These are phyloP conservation scores for Coracias cyanogaster DNA, from an alignment of 2,797 vertebrate species.

Conservation along the genomic window DNA sequence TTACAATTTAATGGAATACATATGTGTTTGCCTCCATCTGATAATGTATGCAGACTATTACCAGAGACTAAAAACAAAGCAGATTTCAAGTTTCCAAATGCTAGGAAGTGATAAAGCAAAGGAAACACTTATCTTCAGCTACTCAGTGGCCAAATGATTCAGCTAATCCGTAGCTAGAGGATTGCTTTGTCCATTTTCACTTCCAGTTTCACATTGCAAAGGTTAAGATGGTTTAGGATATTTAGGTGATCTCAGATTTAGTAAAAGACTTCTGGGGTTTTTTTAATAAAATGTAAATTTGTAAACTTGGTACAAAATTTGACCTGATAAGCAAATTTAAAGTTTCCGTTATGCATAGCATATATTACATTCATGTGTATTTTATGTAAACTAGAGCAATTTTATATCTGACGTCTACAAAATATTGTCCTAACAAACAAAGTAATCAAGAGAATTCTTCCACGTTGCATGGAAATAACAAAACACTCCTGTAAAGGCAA, in stretches of 20 bases:
- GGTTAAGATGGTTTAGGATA: not conserved
- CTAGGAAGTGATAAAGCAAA: not conserved
- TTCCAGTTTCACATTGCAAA: not conserved
- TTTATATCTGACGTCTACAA: not conserved
- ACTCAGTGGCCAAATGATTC: not conserved
- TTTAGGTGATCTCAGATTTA: not conserved
- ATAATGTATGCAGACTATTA: not conserved
- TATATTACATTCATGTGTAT: not conserved
- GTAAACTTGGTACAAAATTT: not conserved
- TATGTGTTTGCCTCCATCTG: not conserved
- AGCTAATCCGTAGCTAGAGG: not conserved
- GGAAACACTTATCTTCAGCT: not conserved
- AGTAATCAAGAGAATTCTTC: not conserved
- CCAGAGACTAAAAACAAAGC: not conserved
- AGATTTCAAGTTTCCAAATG: not conserved
- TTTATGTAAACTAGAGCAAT: not conserved
- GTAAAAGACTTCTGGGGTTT: not conserved
- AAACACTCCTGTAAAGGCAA: not conserved
- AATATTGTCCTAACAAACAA: not conserved
- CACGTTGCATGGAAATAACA: not conserved
- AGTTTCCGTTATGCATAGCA: not conserved
- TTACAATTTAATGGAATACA: not conserved
- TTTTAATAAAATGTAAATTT: not conserved
- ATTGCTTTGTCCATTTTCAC: not conserved
- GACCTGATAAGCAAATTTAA: not conserved